phyloP scores from a whole-genome alignment of 2,113 vertebrate genomes.

The Aix galericulata region DNA sequence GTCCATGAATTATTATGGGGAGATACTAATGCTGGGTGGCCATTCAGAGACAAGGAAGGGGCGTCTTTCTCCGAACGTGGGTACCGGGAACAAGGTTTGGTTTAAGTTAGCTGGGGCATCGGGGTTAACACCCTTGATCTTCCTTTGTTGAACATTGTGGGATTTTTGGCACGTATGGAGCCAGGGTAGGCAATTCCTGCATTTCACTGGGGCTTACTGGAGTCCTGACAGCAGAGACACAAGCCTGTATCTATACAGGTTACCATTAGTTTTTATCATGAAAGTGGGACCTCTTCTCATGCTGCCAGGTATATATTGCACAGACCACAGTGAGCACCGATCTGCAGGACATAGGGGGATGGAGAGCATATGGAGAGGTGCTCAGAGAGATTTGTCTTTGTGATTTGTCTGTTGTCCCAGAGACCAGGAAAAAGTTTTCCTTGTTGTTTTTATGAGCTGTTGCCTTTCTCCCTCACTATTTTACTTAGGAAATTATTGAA shows the following conservation, averaged over 20 bases:
- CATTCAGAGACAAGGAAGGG: constrained; percentile 14
- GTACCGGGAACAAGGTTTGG: neutral
- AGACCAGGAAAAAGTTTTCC: neutral
- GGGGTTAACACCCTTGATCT: constrained; percentile 45
- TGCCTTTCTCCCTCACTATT: neutral
- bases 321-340: fast-evolving
- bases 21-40: constrained; percentile 19
- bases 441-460: neutral
- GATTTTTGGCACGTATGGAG: neutral
- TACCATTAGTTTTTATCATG: neutral
- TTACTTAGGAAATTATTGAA: neutral
- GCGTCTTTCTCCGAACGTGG: neutral
- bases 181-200: neutral
- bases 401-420: neutral
- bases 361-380: neutral
- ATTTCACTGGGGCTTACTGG: neutral
- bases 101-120: constrained; percentile 15
- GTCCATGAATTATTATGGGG: constrained; percentile 48
- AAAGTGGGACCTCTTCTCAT: neutral
- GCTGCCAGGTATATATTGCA: neutral
- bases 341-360: neutral
- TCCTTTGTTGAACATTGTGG: constrained; percentile 21
- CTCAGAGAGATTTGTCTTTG: neutral
- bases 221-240: neutral
- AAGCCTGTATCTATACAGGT: neutral